phyloP scores from a whole-genome alignment of 2,113 vertebrate genomes.

The Strix uralensis region DNA sequence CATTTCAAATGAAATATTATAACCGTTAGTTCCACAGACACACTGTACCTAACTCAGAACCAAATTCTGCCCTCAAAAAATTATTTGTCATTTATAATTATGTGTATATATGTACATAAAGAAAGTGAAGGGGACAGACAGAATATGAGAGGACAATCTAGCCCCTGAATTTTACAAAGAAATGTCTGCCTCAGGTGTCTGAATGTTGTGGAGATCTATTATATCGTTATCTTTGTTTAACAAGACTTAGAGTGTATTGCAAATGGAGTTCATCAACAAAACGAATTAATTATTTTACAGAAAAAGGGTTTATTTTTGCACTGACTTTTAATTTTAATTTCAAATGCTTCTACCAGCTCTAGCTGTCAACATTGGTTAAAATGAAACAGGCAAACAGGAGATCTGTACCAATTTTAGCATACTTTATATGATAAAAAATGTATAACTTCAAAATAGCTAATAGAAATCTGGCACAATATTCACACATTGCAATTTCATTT shows the following conservation, averaged over 20 bases:
- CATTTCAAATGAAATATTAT: background rate
- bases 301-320: background rate
- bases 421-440: background rate
- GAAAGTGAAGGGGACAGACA: background rate
- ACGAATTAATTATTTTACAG: background rate
- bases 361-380: constrained; percentile 10
- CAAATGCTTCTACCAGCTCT: background rate
- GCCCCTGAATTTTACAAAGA: background rate
- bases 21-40: constrained; percentile 24
- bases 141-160: background rate
- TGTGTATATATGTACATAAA: background rate
- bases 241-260: background rate
- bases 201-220: background rate
- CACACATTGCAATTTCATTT: background rate
- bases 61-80: constrained; percentile 13
- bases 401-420: background rate
- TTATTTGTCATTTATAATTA: background rate
- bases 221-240: background rate
- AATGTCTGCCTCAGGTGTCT: background rate
- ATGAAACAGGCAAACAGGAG: background rate
- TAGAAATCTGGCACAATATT: background rate
- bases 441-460: constrained; percentile 27
- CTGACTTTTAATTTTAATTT: background rate
- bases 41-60: background rate
- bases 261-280: background rate